These are phyloP conservation scores for Herpailurus yagouaroundi DNA, from an alignment of 2,113 vertebrate genomes.

Conservation along the genomic window DNA sequence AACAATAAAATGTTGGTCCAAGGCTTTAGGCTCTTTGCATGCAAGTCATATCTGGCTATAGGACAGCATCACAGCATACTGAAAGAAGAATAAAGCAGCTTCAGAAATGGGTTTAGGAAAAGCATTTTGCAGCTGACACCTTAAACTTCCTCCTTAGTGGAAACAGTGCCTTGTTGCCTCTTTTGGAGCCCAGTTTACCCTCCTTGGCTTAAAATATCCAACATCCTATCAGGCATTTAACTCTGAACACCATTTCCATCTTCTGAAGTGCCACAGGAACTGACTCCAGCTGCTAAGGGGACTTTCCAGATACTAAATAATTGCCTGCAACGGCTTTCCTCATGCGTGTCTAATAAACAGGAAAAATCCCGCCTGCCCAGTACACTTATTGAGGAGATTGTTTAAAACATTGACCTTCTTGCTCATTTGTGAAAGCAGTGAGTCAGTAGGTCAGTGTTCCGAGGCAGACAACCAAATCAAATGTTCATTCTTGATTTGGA, in stretches of 20 bases:
- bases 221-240: constrained; percentile 13
- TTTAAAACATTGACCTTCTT: constrained; percentile 51
- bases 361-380: constrained; percentile 62
- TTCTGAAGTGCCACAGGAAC: constrained; percentile 67
- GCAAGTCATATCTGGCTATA: background rate
- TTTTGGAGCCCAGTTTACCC: background rate
- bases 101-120: background rate
- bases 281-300: constrained; percentile 65
- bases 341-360: constrained; percentile 72
- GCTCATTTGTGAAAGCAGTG: background rate
- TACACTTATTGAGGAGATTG: constrained; percentile 27
- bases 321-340: constrained; percentile 55
- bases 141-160: background rate
- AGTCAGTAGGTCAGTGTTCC: background rate
- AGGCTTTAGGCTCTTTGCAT: background rate
- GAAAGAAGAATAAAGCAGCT: background rate
- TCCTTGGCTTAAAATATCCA: constrained; percentile 22
- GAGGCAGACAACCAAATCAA: constrained; percentile 31
- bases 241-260: constrained; percentile 47
- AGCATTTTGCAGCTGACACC: background rate
- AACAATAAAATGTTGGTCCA: background rate
- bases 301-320: constrained; percentile 70
- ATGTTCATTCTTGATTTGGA: background rate
- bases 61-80: background rate
- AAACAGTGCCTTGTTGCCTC: background rate